Percentiles rank a stretch among this genome's conserved stretches.
These are phyloP conservation scores for Fukomys damarensis DNA, from an alignment of 2,113 vertebrate species.

Conservation along the genomic window DNA sequence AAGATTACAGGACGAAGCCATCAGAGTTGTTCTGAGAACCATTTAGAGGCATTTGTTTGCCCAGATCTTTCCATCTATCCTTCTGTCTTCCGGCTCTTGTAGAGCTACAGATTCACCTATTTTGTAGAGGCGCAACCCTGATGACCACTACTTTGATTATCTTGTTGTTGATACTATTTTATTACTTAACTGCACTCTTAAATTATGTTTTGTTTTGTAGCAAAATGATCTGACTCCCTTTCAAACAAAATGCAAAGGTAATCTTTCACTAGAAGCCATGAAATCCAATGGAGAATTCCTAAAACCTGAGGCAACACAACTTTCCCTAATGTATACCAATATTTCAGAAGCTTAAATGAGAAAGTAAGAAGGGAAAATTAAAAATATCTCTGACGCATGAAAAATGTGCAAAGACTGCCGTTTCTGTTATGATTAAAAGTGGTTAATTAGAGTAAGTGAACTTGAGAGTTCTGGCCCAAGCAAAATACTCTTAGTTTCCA, in stretches of 20 bases:
- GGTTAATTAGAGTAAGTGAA: neutral
- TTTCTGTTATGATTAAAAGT: neutral
- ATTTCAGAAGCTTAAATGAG: neutral
- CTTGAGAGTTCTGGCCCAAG: neutral
- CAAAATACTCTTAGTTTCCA: neutral
- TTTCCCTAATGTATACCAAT: neutral
- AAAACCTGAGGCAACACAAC: neutral
- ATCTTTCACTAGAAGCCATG: neutral
- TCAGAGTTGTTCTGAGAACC: neutral
- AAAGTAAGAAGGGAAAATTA: neutral
- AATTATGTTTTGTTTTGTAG: neutral
- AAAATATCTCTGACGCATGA: neutral
- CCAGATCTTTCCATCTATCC: neutral
- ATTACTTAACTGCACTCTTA: neutral
- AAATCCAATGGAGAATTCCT: neutral
- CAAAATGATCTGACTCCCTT: neutral
- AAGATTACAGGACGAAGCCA: neutral
- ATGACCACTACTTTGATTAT: neutral
- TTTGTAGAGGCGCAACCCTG: neutral
- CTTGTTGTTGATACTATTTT: neutral
- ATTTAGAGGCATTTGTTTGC: neutral
- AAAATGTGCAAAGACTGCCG: neutral
- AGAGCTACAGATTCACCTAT: neutral
- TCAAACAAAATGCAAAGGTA: neutral
- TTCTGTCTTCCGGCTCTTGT: neutral